These are phyloP conservation scores for Caenorhabditis inopinata DNA, from an alignment of 1,140 invertebrate species.

Conservation along the genomic window DNA sequence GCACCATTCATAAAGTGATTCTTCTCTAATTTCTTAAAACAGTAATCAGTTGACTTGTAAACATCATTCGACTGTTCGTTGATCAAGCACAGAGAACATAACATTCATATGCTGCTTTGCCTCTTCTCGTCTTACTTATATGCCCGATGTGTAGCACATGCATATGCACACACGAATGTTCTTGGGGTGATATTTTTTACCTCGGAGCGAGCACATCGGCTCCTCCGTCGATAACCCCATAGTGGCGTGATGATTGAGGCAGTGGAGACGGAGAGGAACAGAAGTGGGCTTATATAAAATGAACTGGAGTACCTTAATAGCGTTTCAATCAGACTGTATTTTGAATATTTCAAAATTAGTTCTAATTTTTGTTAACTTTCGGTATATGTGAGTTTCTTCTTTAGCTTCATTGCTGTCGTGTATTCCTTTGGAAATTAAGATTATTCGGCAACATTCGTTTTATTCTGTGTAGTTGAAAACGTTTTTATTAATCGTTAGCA, in stretches of 20 bases:
- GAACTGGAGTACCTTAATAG: background rate
- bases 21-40: background rate
- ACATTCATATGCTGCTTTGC: background rate
- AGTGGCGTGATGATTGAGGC: conserved; percentile 18
- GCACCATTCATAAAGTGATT: too few relatives aligned
- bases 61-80: conserved; percentile 11
- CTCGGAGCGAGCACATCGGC: background rate
- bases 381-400: too few relatives aligned
- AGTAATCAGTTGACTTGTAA: background rate
- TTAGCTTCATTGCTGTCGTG: too few relatives aligned
- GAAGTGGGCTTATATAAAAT: conserved; percentile 13
- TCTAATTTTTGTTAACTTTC: too few relatives aligned
- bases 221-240: background rate
- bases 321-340: too few relatives aligned
- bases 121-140: background rate
- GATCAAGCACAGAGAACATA: conserved; percentile 8
- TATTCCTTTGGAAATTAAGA: too few relatives aligned
- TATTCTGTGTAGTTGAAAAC: too few relatives aligned
- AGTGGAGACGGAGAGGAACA: conserved; percentile 7
- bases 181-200: conserved; percentile 15
- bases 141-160: background rate
- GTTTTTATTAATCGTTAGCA: too few relatives aligned
- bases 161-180: background rate
- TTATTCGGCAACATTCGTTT: too few relatives aligned
- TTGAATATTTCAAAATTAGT: too few relatives aligned